Evolutionary conservation across 2,113 vertebrate genomes (phyloP).

Genomic region (Phainopepla nitens): DNA sequence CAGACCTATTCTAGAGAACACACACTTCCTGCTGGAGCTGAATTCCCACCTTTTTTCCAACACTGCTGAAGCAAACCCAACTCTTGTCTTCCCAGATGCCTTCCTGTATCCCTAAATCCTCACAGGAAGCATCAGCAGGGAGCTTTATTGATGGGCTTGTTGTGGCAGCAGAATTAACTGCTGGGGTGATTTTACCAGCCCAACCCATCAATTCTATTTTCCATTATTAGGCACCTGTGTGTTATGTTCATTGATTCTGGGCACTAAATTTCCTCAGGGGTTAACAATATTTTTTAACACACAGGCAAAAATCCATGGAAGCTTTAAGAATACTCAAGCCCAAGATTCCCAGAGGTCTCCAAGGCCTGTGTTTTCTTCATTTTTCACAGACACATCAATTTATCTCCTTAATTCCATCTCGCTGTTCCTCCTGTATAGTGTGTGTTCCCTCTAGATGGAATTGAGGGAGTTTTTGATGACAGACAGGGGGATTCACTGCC

Average conservation of each 20-base stretch:
- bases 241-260: conserved; percentile 58
- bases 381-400: conserved; percentile 43
- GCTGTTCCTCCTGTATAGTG: not conserved
- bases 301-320: conserved; percentile 63
- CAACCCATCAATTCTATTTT: conserved; percentile 51
- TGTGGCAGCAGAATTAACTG: conserved; percentile 63
- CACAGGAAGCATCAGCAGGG: conserved; percentile 44
- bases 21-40: not conserved
- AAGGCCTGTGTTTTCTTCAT: not conserved
- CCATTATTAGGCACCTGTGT: conserved; percentile 54
- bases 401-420: conserved; percentile 34
- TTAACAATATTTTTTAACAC: conserved; percentile 55
- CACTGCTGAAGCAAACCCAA: not conserved
- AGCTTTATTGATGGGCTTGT: conserved; percentile 54
- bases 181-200: conserved; percentile 49
- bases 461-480: not conserved
- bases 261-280: conserved; percentile 57
- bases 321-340: conserved; percentile 52
- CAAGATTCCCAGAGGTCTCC: conserved; percentile 11
- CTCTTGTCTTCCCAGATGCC: not conserved
- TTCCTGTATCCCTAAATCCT: not conserved
- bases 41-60: not conserved
- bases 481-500: not conserved
- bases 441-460: not conserved
- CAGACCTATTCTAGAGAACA: not conserved